Percentiles rank a stretch among this genome's conserved stretches.
phyloP scores from a whole-genome alignment of 2,888 invertebrate genomes.

The Acrobasis repandana region DNA sequence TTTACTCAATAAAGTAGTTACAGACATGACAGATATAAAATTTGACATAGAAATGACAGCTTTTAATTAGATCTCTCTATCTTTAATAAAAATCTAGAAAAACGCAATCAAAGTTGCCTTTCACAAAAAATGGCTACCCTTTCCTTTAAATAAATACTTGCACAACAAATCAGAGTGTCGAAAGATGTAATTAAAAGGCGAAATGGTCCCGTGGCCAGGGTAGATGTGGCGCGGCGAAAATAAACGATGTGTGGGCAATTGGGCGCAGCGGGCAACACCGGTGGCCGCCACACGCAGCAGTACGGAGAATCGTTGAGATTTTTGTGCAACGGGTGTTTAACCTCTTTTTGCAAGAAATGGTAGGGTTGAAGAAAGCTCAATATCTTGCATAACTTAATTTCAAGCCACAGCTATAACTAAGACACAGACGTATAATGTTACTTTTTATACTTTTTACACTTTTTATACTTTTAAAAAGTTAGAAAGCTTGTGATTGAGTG shows the following conservation, averaged over 20 bases:
- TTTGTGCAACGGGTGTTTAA: conserved; percentile 17
- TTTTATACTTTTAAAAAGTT: too few relatives aligned
- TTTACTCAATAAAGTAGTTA: conserved; percentile 8
- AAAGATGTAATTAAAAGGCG: conserved; percentile 62
- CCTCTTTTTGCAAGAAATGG: conserved; percentile 8
- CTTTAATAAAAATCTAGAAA: not conserved
- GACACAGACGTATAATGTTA: too few relatives aligned
- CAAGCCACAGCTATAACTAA: too few relatives aligned
- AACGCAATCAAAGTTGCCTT: conserved; percentile 7
- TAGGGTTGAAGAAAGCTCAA: not conserved
- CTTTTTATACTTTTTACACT: too few relatives aligned
- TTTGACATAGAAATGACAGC: conserved; percentile 9
- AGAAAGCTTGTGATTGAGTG: too few relatives aligned
- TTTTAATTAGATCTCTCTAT: conserved; percentile 17
- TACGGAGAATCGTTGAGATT: conserved; percentile 47
- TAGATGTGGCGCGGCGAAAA: conserved; percentile 53
- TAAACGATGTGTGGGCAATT: conserved; percentile 48
- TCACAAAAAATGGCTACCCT: conserved; percentile 18
- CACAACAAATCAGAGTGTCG: conserved; percentile 50
- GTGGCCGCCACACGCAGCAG: conserved; percentile 59
- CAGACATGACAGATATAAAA: not conserved
- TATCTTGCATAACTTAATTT: not conserved
- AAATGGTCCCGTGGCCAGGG: conserved; percentile 40
- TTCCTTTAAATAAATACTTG: conserved; percentile 13
- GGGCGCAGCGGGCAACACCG: conserved; percentile 57